Base-by-base conservation (phyloP, 2,797 vertebrate genomes). In the Scarus forsteni region DNA sequence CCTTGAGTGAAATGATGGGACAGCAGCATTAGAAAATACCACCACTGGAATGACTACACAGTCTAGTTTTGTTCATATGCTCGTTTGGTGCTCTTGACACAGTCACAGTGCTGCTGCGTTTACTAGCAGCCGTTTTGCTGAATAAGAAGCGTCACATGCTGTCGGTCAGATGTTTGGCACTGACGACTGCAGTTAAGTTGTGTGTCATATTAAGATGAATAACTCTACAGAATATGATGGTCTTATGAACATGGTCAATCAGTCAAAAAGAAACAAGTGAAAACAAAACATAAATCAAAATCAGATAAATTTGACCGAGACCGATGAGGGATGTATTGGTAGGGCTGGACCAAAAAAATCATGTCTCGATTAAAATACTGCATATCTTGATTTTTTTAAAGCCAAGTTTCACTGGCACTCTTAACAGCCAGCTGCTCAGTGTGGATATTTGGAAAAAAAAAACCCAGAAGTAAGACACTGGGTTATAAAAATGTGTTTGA, bases 131-230 rank as follows among this genome's bases (percentile, higher is more conserved):
- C 79, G 55, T 72, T 72, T 42, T 48, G 14, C 7, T n/a, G 11
- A n/a, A 73, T 44, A 27, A 11, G 15, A 54, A 10, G n/a, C 48
- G 52, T 55, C 57, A 71, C 39, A 71, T 63, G 42, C 15, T 38
- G 1, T 3, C 36, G 67, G 54, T 67, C 52, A 36, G 46, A 55
- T 51, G 54, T 34, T 76, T 27, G 66, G 60, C 39, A 49, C 39
- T 71, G 51, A 61, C 57, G 60, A 66, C 46, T 65, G 44, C 34
- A 64, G 50, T 19, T 73, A 18, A 61, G 12, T 15, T n/a, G 53
- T 63, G 50, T 69, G 61, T 81, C 66, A 75, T 27, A 1, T 19
- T 75, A 8, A 60, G n/a, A 60, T 75, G 52, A 54, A 40, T 7
- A 55, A 61, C 75, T 45, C 36, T 69, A 27, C 19, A 70, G n/a